A percentile compares a stretch with the other conserved stretches of the same genome.
These are phyloP conservation scores for Pogonus chalceus DNA, from an alignment of 1,140 invertebrate genomes.

Conservation along the genomic window DNA sequence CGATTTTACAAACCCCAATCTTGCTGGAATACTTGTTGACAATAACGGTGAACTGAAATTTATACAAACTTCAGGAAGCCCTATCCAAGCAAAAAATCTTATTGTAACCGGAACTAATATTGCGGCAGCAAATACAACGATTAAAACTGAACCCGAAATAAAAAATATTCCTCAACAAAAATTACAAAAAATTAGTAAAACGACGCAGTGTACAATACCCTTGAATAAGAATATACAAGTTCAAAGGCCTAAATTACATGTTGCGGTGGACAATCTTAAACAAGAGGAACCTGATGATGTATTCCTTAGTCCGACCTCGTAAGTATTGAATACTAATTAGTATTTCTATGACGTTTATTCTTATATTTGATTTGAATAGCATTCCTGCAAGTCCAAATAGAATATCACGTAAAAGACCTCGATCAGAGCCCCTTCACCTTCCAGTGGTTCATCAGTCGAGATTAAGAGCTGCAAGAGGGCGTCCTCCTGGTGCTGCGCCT, in stretches of 20 bases:
- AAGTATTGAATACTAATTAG: constrained; percentile 20
- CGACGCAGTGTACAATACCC: constrained; percentile 12
- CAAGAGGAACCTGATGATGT: constrained; percentile 55
- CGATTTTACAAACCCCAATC: constrained; percentile 44
- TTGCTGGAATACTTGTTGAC: constrained; percentile 51
- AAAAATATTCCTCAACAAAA: constrained; percentile 21
- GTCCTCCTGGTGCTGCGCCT: constrained; percentile 42
- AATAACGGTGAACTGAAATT: constrained; percentile 54
- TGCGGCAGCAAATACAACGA: constrained; percentile 21
- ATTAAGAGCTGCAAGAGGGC: constrained; percentile 42
- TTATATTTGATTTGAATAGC: constrained; percentile 36
- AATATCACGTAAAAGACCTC: constrained; percentile 50
- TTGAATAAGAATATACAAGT: not conserved
- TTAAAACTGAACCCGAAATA: constrained; percentile 19
- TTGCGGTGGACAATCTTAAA: constrained; percentile 40
- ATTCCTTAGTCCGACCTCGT: constrained; percentile 63
- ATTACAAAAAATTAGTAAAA: constrained; percentile 28
- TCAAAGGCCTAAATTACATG: constrained; percentile 21
- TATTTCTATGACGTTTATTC: constrained; percentile 10
- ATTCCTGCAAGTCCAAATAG: constrained; percentile 51
- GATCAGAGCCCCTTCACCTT: constrained; percentile 49
- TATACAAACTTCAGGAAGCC: constrained; percentile 39
- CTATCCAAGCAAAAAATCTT: constrained; percentile 37
- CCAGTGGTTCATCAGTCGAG: constrained; percentile 41
- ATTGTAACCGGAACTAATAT: constrained; percentile 40